Evolutionary conservation across 2,888 invertebrate species (phyloP), one percentile per base, ranked within the genome.

Genomic region (Sericinus montela): DNA sequence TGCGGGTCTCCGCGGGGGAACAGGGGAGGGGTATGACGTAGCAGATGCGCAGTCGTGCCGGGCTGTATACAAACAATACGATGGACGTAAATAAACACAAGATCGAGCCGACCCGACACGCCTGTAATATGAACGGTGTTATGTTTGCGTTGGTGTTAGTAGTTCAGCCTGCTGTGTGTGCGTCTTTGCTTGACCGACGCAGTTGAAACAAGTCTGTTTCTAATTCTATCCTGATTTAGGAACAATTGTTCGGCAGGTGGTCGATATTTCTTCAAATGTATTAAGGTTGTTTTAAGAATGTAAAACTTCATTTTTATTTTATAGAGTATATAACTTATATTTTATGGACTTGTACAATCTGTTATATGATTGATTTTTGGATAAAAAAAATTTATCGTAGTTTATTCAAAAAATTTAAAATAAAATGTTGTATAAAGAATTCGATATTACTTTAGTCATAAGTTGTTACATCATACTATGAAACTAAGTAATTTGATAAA

Each of bases 31-130:
- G 78, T 62, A 69, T 85, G 87, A 85, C 87, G 86, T 82, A 75
- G 72, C 76, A 69, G 82, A 83, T 87, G 88, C 88, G 88, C 88
- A 88, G 84, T 77, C 85, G 84, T 80, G 83, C 85, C 86, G 85
- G 85, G 78, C 81, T 88, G 88, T 88, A 84, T 88, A 88, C 88
- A 88, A 88, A 88, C 87, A 87, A 88, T 86, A 85, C 86, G 80
- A 74, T 73, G 87, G 87, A 88, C 88, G 88, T 88, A 88, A 88
- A 88, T 88, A 88, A 88, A 88, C 87, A 88, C 78, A 75, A 80
- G 80, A 74, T 70, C 68, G 75, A 75, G 74, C 67, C 68, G 66
- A 72, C 72, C 67, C 68, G 66, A 72, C 72, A 67, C 68, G 72
- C 67, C 63, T 73, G 74, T 72, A 75, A 67, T 69, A 69, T 67